These are phyloP conservation scores for Lipophrys pholis DNA, from an alignment of 2,113 vertebrate genomes.

Conservation along the genomic window DNA sequence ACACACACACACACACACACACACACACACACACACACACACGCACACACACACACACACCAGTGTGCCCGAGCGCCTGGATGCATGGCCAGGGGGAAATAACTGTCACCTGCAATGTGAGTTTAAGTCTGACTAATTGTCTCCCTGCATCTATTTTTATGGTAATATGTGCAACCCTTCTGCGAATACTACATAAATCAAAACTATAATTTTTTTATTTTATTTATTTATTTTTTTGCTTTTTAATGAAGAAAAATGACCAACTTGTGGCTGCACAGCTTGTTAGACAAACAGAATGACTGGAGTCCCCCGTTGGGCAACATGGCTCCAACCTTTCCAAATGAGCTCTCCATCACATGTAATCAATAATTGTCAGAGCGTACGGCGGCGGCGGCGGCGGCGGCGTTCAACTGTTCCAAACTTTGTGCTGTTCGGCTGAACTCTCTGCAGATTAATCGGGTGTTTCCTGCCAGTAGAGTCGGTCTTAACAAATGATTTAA, in stretches of 20 bases:
- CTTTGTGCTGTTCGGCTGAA: conserved; percentile 34
- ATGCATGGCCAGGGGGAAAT: conserved; percentile 30
- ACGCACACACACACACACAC: background rate
- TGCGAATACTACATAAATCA: conserved; percentile 56
- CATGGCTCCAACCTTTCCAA: conserved; percentile 52
- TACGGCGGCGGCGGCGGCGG: conserved; percentile 24
- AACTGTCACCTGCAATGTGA: conserved; percentile 46
- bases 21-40: conserved; percentile 5
- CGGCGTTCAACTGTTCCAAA: conserved; percentile 36
- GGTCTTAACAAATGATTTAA: conserved; percentile 35
- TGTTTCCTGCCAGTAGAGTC: conserved; percentile 15
- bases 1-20: conserved; percentile 7
- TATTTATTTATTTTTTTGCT: no score
- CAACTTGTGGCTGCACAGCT: conserved; percentile 55
- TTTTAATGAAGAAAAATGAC: conserved; percentile 76
- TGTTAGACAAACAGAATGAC: conserved; percentile 65
- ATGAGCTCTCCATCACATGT: conserved; percentile 57
- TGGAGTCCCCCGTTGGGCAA: conserved; percentile 32
- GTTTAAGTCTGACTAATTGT: conserved; percentile 45
- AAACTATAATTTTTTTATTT: conserved; percentile 43
- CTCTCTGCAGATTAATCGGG: conserved; percentile 40
- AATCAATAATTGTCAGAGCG: conserved; percentile 61
- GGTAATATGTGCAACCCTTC: conserved; percentile 43
- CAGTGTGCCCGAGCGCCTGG: background rate
- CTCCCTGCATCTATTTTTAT: conserved; percentile 36